phyloP scores from a whole-genome alignment of 2,113 vertebrate genomes.

The Sinocyclocheilus rhinocerous region DNA sequence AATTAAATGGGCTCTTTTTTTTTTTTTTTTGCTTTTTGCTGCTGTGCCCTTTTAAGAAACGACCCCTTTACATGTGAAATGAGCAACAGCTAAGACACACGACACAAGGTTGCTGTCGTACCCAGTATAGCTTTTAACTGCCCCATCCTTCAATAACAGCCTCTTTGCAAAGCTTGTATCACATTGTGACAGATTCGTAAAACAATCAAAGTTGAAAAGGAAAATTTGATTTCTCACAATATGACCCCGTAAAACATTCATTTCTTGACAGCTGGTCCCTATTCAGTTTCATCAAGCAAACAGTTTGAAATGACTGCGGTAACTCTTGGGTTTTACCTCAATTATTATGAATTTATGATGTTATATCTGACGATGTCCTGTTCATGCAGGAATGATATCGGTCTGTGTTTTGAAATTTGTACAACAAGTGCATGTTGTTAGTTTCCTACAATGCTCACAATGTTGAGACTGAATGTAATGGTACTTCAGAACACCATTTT shows the following conservation, averaged over 20 bases:
- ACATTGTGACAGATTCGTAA: too few relatives aligned
- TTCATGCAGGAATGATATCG: not conserved
- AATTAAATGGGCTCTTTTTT: not conserved
- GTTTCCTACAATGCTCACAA: not conserved
- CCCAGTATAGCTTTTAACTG: slow-evolving; percentile 2
- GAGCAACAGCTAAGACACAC: not conserved
- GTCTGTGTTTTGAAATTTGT: not conserved
- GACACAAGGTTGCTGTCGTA: not conserved
- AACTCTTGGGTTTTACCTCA: not conserved
- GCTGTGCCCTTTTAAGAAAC: slow-evolving; percentile 2
- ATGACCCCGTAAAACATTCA: too few relatives aligned
- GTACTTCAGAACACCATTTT: not conserved
- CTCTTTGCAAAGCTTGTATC: not conserved
- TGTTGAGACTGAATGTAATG: not conserved
- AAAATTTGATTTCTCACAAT: too few relatives aligned
- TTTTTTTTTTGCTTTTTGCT: not conserved
- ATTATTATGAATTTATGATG: not conserved
- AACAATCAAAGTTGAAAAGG: too few relatives aligned
- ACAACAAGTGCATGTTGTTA: not conserved
- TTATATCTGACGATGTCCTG: not conserved
- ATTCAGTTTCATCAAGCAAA: slow-evolving; percentile 11
- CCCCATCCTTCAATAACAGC: not conserved
- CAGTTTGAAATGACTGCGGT: not conserved
- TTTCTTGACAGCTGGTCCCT: too few relatives aligned
- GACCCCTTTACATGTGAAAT: not conserved